phyloP scores from a whole-genome alignment of 2,113 vertebrate genomes.

The Hippopotamus amphibius region DNA sequence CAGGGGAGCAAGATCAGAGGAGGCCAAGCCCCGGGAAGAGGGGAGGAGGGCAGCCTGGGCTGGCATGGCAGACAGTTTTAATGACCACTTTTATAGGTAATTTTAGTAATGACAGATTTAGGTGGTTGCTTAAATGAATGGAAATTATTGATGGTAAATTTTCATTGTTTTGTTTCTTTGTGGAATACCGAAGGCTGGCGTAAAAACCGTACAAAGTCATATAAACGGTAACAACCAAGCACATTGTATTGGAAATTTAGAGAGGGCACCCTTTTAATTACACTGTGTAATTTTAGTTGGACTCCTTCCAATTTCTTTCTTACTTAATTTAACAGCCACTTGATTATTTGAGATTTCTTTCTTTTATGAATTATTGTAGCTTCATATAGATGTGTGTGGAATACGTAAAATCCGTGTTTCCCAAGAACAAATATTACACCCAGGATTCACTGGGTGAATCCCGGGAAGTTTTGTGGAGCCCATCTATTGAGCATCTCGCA shows the following conservation, averaged over 20 bases:
- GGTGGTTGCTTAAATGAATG: constrained; percentile 57
- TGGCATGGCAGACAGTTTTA: constrained; percentile 75
- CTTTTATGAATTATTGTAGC: constrained; percentile 43
- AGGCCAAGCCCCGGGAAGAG: constrained; percentile 73
- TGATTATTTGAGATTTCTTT: constrained; percentile 62
- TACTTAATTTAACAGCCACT: constrained; percentile 68
- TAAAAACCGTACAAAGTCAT: not conserved
- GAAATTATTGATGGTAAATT: constrained; percentile 70
- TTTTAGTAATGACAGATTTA: constrained; percentile 75
- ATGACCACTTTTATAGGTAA: constrained; percentile 71
- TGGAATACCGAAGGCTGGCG: not conserved
- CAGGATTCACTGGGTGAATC: not conserved
- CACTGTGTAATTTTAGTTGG: constrained; percentile 47
- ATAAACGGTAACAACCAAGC: not conserved
- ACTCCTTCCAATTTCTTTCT: constrained; percentile 56
- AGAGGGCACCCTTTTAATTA: constrained; percentile 47
- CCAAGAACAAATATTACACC: not conserved
- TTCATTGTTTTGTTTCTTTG: constrained; percentile 53
- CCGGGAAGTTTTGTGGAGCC: not conserved
- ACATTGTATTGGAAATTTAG: constrained; percentile 28
- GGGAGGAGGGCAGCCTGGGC: constrained; percentile 64
- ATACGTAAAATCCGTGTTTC: not conserved
- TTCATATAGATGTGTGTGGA: not conserved
- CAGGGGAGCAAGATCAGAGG: constrained; percentile 83
- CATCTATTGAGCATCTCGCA: not conserved